Conservation (phyloP, 1,140 invertebrate species). For the Drosophila leontia region DNA sequence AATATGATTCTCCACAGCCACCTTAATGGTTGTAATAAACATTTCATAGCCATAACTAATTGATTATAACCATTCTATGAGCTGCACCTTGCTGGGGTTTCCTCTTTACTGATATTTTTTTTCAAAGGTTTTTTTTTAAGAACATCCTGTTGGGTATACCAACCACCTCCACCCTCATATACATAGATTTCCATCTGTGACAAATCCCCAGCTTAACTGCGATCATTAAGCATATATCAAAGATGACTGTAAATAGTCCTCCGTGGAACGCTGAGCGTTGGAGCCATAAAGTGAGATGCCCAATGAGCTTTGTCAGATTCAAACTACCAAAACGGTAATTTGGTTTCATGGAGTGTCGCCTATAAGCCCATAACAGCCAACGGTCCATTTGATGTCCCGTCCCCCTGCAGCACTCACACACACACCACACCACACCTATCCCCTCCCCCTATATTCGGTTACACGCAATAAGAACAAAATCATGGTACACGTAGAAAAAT, state of each 20-base stretch:
- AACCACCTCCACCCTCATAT: neutral
- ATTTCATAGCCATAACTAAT: conserved; percentile 19
- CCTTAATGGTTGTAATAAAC: conserved; percentile 9
- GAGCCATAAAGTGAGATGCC: conserved; percentile 49
- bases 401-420: neutral
- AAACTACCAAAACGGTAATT: conserved; percentile 62
- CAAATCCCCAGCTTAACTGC: conserved; percentile 42
- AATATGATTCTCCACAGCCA: conserved; percentile 8
- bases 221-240: conserved; percentile 48
- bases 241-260: conserved; percentile 44
- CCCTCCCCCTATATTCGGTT: conserved; percentile 10
- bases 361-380: conserved; percentile 59
- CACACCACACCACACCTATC: conserved; percentile 28
- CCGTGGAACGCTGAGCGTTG: conserved; percentile 4
- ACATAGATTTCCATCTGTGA: conserved; percentile 42
- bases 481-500: conserved; percentile 7
- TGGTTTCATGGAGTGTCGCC: conserved; percentile 61
- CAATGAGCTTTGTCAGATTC: conserved; percentile 62
- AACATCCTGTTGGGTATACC: neutral
- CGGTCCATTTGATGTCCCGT: conserved; percentile 58
- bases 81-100: conserved; percentile 2
- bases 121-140: neutral
- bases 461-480: conserved; percentile 51
- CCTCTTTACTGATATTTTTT: neutral
- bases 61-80: neutral